A percentile compares a stretch with the other conserved stretches of the same genome.
phyloP scores from a whole-genome alignment of 2,113 vertebrate species.

The Mastomys coucha region DNA sequence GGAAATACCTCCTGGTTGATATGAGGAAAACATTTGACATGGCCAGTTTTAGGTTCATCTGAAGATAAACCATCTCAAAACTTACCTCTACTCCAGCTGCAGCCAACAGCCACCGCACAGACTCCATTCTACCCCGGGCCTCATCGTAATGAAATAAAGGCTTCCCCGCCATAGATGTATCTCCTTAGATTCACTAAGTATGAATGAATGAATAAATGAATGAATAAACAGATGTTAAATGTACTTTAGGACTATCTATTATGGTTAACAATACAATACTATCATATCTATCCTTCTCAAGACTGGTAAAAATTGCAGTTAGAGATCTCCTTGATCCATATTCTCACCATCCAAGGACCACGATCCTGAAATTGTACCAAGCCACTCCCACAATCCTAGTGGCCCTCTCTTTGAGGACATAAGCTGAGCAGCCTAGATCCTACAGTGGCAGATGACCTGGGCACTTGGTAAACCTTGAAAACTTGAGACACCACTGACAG shows the following conservation, averaged over 20 bases:
- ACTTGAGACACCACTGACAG: not conserved
- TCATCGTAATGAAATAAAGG: constrained; percentile 89
- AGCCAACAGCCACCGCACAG: constrained; percentile 90
- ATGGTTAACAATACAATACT: not conserved
- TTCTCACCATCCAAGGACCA: not conserved
- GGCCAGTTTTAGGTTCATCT: not conserved
- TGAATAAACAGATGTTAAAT: not conserved
- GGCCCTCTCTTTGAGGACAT: not conserved
- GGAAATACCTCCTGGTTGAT: not conserved
- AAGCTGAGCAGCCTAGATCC: not conserved
- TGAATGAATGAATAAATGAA: not conserved
- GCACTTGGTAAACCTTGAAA: not conserved
- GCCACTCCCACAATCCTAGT: not conserved
- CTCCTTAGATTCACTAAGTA: not conserved
- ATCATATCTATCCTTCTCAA: not conserved
- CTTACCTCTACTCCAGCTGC: constrained; percentile 88
- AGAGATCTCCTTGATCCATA: not conserved
- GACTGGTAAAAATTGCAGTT: not conserved
- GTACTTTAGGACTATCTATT: not conserved
- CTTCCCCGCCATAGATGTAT: constrained; percentile 87
- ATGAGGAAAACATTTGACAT: not conserved
- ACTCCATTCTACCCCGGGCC: constrained; percentile 91
- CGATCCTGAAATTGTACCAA: not conserved
- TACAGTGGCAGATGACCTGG: not conserved
- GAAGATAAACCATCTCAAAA: not conserved